Conservation (phyloP, 1,140 invertebrate species). For the Bombus affinis region DNA sequence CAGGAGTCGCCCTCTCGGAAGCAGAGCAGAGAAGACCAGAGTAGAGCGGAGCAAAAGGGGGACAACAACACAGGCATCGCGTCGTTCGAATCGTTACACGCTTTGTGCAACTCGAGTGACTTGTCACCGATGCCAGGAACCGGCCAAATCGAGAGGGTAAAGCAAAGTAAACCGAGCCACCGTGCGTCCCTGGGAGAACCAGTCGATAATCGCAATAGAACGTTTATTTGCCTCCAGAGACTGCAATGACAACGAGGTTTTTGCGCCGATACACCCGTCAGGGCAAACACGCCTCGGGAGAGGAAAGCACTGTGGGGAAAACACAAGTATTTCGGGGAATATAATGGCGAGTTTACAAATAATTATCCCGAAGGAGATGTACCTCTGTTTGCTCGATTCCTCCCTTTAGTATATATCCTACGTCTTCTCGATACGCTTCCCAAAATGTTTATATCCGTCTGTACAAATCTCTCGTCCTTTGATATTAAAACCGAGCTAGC, state of each 20-base stretch:
- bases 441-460: neutral
- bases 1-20: constrained; percentile 30
- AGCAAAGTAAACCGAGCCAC: constrained; percentile 31
- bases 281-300: constrained; percentile 14
- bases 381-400: neutral
- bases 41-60: neutral
- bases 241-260: neutral
- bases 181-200: constrained; percentile 14
- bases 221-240: constrained; percentile 35
- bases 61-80: neutral
- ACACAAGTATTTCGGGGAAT: constrained; percentile 23
- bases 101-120: constrained; percentile 56
- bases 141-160: constrained; percentile 23
- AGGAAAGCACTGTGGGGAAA: neutral
- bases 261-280: neutral
- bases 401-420: neutral
- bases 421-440: neutral
- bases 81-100: constrained; percentile 50
- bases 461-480: neutral
- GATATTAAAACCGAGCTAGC: neutral
- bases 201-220: constrained; percentile 25
- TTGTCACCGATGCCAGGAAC: constrained; percentile 39
- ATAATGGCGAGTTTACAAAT: constrained; percentile 42
- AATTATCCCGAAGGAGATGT: constrained; percentile 26
- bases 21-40: too few relatives aligned